These are phyloP conservation scores for Agapetus fuscipes DNA, from an alignment of 2,888 invertebrate genomes.

Conservation along the genomic window DNA sequence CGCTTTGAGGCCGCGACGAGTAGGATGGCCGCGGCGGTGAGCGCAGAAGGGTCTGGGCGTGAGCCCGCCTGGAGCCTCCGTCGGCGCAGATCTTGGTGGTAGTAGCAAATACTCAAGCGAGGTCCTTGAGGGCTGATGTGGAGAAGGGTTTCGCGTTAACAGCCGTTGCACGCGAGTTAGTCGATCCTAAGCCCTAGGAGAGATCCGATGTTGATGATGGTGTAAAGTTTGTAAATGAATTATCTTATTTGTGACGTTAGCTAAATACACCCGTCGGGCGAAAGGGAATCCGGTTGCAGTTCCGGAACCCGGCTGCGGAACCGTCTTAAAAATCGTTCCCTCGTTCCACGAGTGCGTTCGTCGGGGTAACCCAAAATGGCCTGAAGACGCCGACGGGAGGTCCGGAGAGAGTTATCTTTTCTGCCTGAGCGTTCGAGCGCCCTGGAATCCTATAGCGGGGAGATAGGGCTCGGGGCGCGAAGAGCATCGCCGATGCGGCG, in stretches of 20 bases:
- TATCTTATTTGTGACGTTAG: constrained; percentile 12
- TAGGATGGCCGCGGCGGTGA: constrained; percentile 46
- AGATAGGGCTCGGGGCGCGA: constrained; percentile 40
- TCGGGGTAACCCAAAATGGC: constrained; percentile 42
- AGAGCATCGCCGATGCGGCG: constrained; percentile 39
- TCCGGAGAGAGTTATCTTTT: constrained; percentile 43
- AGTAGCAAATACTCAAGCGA: constrained; percentile 62
- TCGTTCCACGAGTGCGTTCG: constrained; percentile 36
- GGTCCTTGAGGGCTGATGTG: constrained; percentile 50
- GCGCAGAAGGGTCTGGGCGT: constrained; percentile 53
- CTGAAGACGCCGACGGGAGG: constrained; percentile 47
- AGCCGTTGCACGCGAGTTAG: constrained; percentile 49
- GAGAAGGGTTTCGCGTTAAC: constrained; percentile 55
- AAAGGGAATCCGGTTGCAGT: constrained; percentile 49
- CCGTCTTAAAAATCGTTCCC: constrained; percentile 37
- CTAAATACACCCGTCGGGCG: constrained; percentile 37
- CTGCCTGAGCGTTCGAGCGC: constrained; percentile 40
- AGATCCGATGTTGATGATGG: constrained; percentile 38
- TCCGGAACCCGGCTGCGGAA: constrained; percentile 51
- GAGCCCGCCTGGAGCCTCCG: constrained; percentile 43
- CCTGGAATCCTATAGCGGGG: constrained; percentile 44
- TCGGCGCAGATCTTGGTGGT: constrained; percentile 57
- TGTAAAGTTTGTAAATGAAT: constrained; percentile 24
- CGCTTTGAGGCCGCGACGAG: constrained; percentile 48
- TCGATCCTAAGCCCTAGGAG: constrained; percentile 46